Evolutionary conservation across 2,113 vertebrate species (phyloP).

Genomic region (Rhinolophus sinicus): DNA sequence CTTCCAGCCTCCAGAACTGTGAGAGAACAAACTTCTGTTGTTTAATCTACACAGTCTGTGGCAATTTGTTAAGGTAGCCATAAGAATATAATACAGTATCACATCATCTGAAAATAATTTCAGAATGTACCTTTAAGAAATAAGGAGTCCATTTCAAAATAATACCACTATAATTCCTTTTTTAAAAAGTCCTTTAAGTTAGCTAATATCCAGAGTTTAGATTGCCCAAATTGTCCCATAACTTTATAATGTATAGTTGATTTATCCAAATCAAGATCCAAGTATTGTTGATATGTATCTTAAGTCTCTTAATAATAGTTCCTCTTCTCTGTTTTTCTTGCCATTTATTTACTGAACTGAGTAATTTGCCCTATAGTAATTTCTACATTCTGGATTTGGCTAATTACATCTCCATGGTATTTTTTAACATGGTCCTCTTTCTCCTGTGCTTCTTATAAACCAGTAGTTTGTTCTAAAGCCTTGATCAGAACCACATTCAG

Average conservation of each 20-base stretch:
- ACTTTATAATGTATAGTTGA: not conserved
- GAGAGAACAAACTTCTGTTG: not conserved
- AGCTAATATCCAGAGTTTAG: not conserved
- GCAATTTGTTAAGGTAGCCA: not conserved
- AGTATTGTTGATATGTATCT: not conserved
- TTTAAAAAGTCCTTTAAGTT: not conserved
- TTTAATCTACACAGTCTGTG: not conserved
- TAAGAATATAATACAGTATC: not conserved
- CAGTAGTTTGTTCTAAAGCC: not conserved
- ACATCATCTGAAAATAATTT: not conserved
- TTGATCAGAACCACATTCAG: not conserved
- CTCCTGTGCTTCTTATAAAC: not conserved
- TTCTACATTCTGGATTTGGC: not conserved
- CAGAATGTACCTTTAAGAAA: not conserved
- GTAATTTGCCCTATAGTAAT: not conserved
- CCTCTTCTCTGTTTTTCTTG: constrained; percentile 15
- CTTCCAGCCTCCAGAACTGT: not conserved
- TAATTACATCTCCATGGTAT: not conserved
- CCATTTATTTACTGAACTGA: not conserved
- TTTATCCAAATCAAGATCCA: not conserved
- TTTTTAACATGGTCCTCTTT: not conserved
- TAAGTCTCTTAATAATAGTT: not conserved
- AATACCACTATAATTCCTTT: not conserved
- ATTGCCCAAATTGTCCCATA: not conserved
- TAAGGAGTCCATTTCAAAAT: not conserved